Evolutionary conservation across 2,888 invertebrate species (phyloP), one percentile per base, ranked within the genome.

Genomic region (Bembecia ichneumoniformis): DNA sequence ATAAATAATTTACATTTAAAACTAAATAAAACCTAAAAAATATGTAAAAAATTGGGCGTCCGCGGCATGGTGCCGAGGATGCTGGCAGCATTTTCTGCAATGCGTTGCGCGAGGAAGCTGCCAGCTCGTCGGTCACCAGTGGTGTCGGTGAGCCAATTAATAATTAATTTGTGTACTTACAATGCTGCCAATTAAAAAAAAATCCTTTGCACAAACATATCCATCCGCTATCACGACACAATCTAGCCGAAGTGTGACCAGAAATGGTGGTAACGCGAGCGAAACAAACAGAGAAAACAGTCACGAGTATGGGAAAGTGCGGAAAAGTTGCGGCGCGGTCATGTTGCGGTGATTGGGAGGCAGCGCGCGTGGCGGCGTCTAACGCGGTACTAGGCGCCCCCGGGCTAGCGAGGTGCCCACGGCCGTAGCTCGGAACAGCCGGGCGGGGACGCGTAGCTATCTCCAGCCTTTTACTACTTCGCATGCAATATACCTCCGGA

Each of bases 271-370:
- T 45, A 49, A 46, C 14, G 46, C 44, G 17, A 36, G 7, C 28
- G 28, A 20, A 35, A 43, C 15, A 47, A 34, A 36, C 48, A 51
- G 55, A 51, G 55, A 58, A 58, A 48, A 15, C 14, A n/a, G 46
- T 49, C 45, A 58, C 55, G 59, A 58, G 58, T 62, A 64, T 60
- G 64, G 71, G 66, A 70, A 75, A 72, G 65, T 70, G 64, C 72
- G 72, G 64, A 62, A 71, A 73, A 71, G 64, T 70, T 66, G 58
- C 43, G 53, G 51, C 52, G 47, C 46, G 47, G 47, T 47, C 51
- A 50, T 51, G 52, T 48, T 52, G 52, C 49, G 55, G 20, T n/a
- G 20, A 14, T 52, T 51, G 49, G 55, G 46, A 46, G n/a, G 46
- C 44, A 7, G 44, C 34, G 28, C 54, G 52, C 51, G 51, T 52